phyloP scores from a whole-genome alignment of 2,888 invertebrate genomes.

The Andricus curvator region DNA sequence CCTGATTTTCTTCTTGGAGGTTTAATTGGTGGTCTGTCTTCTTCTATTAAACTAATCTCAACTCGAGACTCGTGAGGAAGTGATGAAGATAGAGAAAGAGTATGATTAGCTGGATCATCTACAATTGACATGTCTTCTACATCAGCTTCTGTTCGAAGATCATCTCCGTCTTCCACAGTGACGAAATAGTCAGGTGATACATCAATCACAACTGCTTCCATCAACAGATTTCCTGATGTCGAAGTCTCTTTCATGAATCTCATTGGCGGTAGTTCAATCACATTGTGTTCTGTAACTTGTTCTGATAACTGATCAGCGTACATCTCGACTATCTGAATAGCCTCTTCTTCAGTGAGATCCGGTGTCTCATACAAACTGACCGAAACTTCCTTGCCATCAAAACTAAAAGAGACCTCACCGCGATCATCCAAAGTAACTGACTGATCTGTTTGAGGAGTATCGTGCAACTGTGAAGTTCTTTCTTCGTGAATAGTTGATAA shows the following conservation, averaged over 20 bases:
- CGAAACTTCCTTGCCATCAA: slow-evolving; percentile 94
- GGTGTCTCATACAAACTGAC: slow-evolving; percentile 95
- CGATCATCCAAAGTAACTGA: slow-evolving; percentile 88
- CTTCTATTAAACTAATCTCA: slow-evolving; percentile 67
- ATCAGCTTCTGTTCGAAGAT: slow-evolving; percentile 91
- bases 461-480: slow-evolving; percentile 92
- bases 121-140: slow-evolving; percentile 91
- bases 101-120: slow-evolving; percentile 83
- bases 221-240: slow-evolving; percentile 90
- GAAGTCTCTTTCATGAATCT: slow-evolving; percentile 94
- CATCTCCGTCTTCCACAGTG: slow-evolving; percentile 90
- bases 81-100: slow-evolving; percentile 63
- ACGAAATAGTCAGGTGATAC: slow-evolving; percentile 91
- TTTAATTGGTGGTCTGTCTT: slow-evolving; percentile 82
- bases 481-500: slow-evolving; percentile 95
- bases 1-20: slow-evolving; percentile 85
- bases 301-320: slow-evolving; percentile 95
- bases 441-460: slow-evolving; percentile 86
- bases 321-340: slow-evolving; percentile 95
- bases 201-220: slow-evolving; percentile 95
- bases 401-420: slow-evolving; percentile 93
- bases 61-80: slow-evolving; percentile 51
- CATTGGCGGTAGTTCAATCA: slow-evolving; percentile 91
- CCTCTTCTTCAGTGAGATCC: slow-evolving; percentile 94
- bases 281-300: slow-evolving; percentile 90